Conservation (phyloP, 2,797 vertebrate species). For the Meda fulgida region DNA sequence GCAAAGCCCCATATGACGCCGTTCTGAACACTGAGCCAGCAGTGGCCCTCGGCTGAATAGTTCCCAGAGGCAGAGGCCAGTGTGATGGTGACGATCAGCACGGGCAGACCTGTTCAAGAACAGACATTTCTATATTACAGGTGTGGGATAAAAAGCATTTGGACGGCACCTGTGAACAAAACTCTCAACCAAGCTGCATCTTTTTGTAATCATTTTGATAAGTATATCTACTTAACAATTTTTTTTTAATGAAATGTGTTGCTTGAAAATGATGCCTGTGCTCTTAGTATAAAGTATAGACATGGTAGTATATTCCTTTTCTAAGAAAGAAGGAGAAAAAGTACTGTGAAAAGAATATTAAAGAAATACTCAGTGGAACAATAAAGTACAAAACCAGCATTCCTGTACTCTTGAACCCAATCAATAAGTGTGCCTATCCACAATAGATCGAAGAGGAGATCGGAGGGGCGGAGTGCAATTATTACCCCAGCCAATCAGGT, state of each 20-base stretch:
- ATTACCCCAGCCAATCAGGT: conserved; percentile 85
- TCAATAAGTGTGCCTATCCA: conserved; percentile 20
- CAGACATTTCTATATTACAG: neutral
- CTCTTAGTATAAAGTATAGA: neutral
- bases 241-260: neutral
- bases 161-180: neutral
- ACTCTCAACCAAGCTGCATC: neutral
- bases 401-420: conserved; percentile 29
- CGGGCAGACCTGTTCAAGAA: conserved; percentile 74
- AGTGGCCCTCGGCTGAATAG: conserved; percentile 79
- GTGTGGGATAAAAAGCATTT: neutral
- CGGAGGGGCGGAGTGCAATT: conserved; percentile 15
- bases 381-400: conserved; percentile 17
- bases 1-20: conserved; percentile 84
- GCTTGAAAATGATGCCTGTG: neutral
- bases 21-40: conserved; percentile 84
- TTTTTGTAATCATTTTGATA: neutral
- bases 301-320: neutral
- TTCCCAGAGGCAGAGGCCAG: conserved; percentile 79
- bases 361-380: neutral
- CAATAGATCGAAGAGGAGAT: conserved; percentile 1
- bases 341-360: neutral
- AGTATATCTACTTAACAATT: neutral
- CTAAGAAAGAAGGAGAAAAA: neutral
- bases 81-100: conserved; percentile 83